These are phyloP conservation scores for Hormaphis cornu DNA, from an alignment of 1,140 invertebrate genomes.

Conservation along the genomic window DNA sequence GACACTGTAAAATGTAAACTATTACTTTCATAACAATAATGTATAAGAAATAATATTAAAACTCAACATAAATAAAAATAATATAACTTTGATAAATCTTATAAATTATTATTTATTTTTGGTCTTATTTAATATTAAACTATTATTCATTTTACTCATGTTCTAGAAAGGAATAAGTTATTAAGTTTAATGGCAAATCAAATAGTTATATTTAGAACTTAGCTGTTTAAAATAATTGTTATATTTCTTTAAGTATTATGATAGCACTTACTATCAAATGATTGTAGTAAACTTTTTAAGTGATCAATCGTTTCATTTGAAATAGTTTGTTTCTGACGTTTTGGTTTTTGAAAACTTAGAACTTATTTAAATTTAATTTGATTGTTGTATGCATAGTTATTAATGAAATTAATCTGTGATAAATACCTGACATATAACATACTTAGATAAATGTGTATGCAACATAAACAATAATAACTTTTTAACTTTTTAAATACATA, in stretches of 20 bases:
- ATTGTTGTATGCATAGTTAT: background rate
- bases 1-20: background rate
- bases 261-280: background rate
- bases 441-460: background rate
- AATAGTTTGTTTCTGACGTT: background rate
- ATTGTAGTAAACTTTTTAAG: background rate
- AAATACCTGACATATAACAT: background rate
- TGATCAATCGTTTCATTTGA: background rate
- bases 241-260: background rate
- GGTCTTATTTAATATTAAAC: background rate
- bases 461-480: background rate
- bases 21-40: too few species aligned
- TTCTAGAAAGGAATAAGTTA: background rate
- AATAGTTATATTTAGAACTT: background rate
- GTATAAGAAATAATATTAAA: background rate
- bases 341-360: background rate
- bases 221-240: too few species aligned
- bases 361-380: background rate
- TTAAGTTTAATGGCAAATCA: background rate
- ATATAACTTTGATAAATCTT: slow-evolving; percentile 16
- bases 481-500: too few species aligned
- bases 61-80: background rate
- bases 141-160: background rate
- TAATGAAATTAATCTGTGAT: slow-evolving; percentile 23
- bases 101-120: background rate